A percentile compares a stretch with the other conserved stretches of the same genome.
phyloP scores from a whole-genome alignment of 1,140 invertebrate species.

The Penaeus vannamei region DNA sequence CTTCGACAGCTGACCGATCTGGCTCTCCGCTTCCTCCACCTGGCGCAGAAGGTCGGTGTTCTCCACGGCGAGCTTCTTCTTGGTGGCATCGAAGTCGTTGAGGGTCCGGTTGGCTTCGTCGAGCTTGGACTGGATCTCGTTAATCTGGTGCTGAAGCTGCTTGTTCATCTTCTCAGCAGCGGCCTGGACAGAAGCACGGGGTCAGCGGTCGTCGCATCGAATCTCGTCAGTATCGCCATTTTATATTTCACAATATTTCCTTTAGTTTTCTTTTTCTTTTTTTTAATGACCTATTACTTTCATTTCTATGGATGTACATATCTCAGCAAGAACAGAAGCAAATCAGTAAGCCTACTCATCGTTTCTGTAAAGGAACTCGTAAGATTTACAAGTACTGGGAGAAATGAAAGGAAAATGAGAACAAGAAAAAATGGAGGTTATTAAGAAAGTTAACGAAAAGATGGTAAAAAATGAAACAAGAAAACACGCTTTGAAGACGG shows the following conservation, averaged over 20 bases:
- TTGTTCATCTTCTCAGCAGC: conserved; percentile 73
- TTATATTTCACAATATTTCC: neutral
- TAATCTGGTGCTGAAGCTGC: conserved; percentile 75
- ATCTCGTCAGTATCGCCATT: neutral
- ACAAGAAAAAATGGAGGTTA: too few relatives aligned
- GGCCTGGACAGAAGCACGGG: conserved; percentile 71
- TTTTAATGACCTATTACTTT: too few relatives aligned
- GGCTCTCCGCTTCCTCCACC: conserved; percentile 77
- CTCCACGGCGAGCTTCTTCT: conserved; percentile 71
- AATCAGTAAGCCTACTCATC: too few relatives aligned
- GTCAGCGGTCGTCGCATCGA: neutral
- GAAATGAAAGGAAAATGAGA: too few relatives aligned
- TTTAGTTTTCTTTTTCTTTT: too few relatives aligned
- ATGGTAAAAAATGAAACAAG: too few relatives aligned
- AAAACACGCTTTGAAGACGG: too few relatives aligned
- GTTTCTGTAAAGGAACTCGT: too few relatives aligned
- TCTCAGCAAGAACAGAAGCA: too few relatives aligned
- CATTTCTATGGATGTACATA: too few relatives aligned
- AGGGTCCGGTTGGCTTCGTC: conserved; percentile 71
- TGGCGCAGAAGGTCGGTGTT: conserved; percentile 75
- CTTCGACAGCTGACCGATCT: conserved; percentile 73
- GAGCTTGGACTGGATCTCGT: conserved; percentile 75
- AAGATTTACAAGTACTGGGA: too few relatives aligned
- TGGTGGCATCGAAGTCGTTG: conserved; percentile 58
- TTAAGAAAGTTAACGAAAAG: too few relatives aligned